Evolutionary conservation across 2,113 vertebrate genomes (phyloP).

Genomic region (Ginglymostoma cirratum): DNA sequence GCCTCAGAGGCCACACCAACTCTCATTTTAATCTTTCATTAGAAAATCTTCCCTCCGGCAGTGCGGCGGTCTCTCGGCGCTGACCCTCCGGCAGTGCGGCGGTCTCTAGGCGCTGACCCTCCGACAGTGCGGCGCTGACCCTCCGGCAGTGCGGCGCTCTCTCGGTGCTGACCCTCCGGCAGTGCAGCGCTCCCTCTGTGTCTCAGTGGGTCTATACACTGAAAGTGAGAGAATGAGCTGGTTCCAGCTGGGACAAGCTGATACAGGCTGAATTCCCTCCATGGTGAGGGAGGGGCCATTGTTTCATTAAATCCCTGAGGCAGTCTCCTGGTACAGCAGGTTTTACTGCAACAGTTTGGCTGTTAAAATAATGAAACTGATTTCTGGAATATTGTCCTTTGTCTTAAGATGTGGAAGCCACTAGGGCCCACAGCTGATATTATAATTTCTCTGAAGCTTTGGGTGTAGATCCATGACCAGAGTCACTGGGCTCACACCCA

Average conservation of each 20-base stretch:
- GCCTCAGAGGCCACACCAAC: too few species aligned
- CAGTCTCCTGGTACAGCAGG: neutral
- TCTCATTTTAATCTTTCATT: too few species aligned
- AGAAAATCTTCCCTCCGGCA: neutral
- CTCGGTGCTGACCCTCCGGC: neutral
- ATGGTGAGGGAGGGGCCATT: neutral
- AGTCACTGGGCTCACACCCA: too few species aligned
- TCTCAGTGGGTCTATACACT: neutral
- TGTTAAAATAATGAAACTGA: neutral
- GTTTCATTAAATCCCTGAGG: neutral
- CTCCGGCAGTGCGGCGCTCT: neutral
- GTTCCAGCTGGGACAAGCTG: neutral
- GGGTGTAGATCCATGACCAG: neutral
- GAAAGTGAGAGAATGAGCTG: neutral
- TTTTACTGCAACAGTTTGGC: neutral
- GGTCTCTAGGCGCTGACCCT: neutral
- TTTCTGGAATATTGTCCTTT: neutral
- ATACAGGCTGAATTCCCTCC: neutral
- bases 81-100: neutral
- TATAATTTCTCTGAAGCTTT: neutral
- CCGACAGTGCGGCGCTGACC: neutral
- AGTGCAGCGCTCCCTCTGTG: neutral
- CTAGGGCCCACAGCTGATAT: neutral
- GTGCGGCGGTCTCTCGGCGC: neutral
- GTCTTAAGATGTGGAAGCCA: neutral